These are phyloP conservation scores for Noctua comes DNA, from an alignment of 2,888 invertebrate genomes.

Conservation along the genomic window DNA sequence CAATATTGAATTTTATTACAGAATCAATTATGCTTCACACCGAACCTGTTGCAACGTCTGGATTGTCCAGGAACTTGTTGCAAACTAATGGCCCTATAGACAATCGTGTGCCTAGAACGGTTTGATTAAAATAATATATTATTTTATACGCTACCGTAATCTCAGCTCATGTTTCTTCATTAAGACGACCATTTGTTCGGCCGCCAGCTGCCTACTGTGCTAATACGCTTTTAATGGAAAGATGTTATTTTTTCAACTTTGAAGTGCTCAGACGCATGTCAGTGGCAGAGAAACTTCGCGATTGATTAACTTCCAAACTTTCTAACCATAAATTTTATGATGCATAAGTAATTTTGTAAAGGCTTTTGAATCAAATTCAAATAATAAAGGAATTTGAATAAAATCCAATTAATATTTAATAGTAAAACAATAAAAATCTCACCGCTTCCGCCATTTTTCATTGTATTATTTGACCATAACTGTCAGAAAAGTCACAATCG, in stretches of 20 bases:
- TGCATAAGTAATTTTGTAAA: slow-evolving; percentile 32
- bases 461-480: neutral
- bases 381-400: slow-evolving; percentile 24
- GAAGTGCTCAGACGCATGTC: slow-evolving; percentile 29
- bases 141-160: slow-evolving; percentile 80
- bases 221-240: slow-evolving; percentile 84
- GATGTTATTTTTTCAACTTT: slow-evolving; percentile 67
- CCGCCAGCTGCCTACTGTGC: slow-evolving; percentile 80
- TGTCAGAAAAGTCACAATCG: neutral
- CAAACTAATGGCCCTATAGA: slow-evolving; percentile 61
- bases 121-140: slow-evolving; percentile 80
- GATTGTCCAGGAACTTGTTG: slow-evolving; percentile 51
- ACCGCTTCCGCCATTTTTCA: neutral
- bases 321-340: slow-evolving; percentile 55
- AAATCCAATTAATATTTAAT: slow-evolving; percentile 26
- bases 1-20: slow-evolving; percentile 28
- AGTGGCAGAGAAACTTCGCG: slow-evolving; percentile 57
- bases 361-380: slow-evolving; percentile 2
- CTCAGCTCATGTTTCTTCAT: slow-evolving; percentile 82
- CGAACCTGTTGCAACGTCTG: slow-evolving; percentile 32
- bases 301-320: slow-evolving; percentile 60
- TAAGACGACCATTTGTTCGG: slow-evolving; percentile 80
- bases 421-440: slow-evolving; percentile 35
- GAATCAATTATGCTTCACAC: slow-evolving; percentile 44
- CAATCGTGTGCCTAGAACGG: slow-evolving; percentile 56